These are phyloP conservation scores for Amphipoea oculea DNA, from an alignment of 2,888 invertebrate species.

Conservation along the genomic window DNA sequence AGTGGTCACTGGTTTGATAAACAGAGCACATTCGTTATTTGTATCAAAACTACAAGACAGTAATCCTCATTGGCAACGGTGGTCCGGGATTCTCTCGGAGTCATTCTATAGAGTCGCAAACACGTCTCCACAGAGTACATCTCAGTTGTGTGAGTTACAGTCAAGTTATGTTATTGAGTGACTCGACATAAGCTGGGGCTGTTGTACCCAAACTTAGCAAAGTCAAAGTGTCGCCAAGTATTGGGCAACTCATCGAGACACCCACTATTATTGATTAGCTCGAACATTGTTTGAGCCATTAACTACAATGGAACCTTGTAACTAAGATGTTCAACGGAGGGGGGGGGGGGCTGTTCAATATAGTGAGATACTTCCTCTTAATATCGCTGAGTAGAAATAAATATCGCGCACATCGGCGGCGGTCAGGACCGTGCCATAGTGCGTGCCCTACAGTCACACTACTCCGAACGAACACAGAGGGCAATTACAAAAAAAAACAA, in stretches of 20 bases:
- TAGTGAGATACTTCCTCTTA: slow-evolving; percentile 33
- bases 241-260: slow-evolving; percentile 28
- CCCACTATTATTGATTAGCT: slow-evolving; percentile 29
- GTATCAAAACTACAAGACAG: not conserved
- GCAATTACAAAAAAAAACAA: not conserved
- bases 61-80: too few relatives aligned
- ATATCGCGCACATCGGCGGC: slow-evolving; percentile 42
- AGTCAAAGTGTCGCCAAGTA: slow-evolving; percentile 27
- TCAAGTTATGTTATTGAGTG: slow-evolving; percentile 21
- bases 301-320: not conserved
- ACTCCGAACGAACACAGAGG: slow-evolving; percentile 2
- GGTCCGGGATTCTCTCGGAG: not conserved
- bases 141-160: not conserved
- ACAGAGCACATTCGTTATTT: not conserved
- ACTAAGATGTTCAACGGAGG: not conserved
- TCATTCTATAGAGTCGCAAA: not conserved
- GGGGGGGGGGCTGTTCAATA: not conserved
- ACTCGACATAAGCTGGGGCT: not conserved
- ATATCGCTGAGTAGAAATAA: slow-evolving; percentile 60
- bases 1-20: too few relatives aligned
- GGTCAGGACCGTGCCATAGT: slow-evolving; percentile 10
- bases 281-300: slow-evolving; percentile 18
- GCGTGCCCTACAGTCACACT: not conserved
- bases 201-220: slow-evolving; percentile 1
- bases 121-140: not conserved